Conservation (phyloP, 92 coral and sea anemone species). For the Scolanthus callimorphus region DNA sequence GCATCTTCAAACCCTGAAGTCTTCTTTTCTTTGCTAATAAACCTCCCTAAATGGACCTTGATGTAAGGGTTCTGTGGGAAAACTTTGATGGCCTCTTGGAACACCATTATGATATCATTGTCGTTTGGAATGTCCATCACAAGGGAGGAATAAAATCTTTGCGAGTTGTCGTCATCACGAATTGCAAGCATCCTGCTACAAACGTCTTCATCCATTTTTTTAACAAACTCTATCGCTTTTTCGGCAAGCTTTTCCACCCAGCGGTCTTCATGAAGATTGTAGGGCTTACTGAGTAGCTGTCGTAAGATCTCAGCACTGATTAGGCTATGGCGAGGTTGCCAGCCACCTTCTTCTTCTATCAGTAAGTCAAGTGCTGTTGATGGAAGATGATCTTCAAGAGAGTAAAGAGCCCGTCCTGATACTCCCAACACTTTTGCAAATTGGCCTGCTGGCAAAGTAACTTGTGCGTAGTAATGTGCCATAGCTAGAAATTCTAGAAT, state of each 20-base stretch:
- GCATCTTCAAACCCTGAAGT: conserved; percentile 40
- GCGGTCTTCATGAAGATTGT: conserved; percentile 13
- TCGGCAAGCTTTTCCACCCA: conserved; percentile 45
- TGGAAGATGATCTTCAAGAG: conserved; percentile 16
- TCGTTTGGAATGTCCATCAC: conserved; percentile 28
- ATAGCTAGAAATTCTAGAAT: conserved; percentile 48
- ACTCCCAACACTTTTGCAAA: conserved; percentile 24
- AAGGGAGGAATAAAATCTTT: conserved; percentile 28
- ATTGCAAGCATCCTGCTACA: conserved; percentile 25
- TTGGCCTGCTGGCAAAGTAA: conserved; percentile 3
- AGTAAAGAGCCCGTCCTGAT: conserved; percentile 12
- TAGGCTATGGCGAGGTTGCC: conserved; percentile 52
- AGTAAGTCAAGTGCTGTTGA: conserved; percentile 29
- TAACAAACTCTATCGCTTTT: conserved; percentile 29
- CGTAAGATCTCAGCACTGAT: conserved; percentile 34
- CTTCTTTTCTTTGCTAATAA: conserved; percentile 26
- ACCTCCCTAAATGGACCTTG: conserved; percentile 59
- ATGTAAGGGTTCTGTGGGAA: conserved; percentile 46
- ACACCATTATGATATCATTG: conserved; percentile 44
- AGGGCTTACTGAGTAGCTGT: conserved; percentile 24
- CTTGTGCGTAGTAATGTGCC: conserved; percentile 58
- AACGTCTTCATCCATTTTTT: conserved; percentile 29
- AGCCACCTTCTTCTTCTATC: conserved; percentile 44
- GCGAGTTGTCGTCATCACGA: conserved; percentile 30
- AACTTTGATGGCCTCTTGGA: conserved; percentile 34